Percentiles rank a stretch among this genome's conserved stretches.
Conservation (phyloP, 2,797 vertebrate species). For the Tenualosa ilisha region DNA sequence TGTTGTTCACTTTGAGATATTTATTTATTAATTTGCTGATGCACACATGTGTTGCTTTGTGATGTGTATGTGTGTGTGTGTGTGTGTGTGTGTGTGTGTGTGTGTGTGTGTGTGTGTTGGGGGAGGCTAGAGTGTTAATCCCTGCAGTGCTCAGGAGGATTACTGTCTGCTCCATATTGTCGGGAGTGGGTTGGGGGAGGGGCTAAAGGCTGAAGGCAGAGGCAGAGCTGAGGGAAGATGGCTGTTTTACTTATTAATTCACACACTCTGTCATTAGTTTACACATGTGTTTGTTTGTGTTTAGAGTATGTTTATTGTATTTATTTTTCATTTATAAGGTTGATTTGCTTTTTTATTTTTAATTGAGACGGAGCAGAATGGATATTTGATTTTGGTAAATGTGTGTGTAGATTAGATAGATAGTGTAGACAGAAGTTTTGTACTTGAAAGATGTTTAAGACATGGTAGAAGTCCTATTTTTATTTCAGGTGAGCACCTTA, state of each 20-base stretch:
- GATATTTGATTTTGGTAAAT: neutral
- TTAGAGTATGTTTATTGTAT: constrained; percentile 10
- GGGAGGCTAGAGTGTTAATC: constrained; percentile 66
- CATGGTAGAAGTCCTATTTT: neutral
- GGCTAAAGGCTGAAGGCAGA: constrained; percentile 55
- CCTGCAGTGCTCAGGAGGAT: constrained; percentile 70
- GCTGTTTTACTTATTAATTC: constrained; percentile 49
- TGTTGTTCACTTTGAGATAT: neutral
- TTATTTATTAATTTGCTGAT: neutral
- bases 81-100: constrained; percentile 5
- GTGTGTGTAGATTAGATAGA: neutral
- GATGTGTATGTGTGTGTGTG: neutral
- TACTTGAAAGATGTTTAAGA: neutral
- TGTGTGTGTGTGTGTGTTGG: constrained; percentile 21
- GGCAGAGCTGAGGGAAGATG: constrained; percentile 63
- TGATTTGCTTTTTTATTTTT: neutral
- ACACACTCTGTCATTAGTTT: constrained; percentile 26
- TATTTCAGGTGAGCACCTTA: neutral
- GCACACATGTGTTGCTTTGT: constrained; percentile 19
- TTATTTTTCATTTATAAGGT: neutral
- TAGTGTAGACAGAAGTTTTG: no score
- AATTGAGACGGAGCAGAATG: neutral
- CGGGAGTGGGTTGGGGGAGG: constrained; percentile 47
- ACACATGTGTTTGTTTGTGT: constrained; percentile 50
- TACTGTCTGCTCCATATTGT: constrained; percentile 74